Percentiles rank a stretch among this genome's conserved stretches.
Evolutionary conservation across 2,797 vertebrate species (phyloP).

Genomic region (Gephyroberyx darwinii): DNA sequence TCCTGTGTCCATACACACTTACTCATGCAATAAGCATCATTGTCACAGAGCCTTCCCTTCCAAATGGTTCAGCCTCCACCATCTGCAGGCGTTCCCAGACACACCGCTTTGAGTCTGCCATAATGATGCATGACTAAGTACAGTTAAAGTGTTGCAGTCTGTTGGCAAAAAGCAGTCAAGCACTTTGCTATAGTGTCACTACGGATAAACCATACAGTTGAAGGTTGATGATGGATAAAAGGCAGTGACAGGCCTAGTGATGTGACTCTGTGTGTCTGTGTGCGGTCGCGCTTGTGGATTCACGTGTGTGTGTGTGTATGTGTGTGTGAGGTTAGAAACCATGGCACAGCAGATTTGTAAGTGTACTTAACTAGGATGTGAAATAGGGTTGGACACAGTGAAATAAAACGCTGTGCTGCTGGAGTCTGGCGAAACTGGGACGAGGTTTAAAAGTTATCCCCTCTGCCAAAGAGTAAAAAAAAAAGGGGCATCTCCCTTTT

Average conservation of each 20-base stretch:
- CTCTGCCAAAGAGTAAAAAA: conserved; percentile 58
- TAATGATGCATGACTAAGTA: conserved; percentile 85
- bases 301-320: conserved; percentile 56
- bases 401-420: conserved; percentile 77
- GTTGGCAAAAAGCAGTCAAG: conserved; percentile 83
- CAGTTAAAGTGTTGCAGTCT: conserved; percentile 85
- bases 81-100: conserved; percentile 81
- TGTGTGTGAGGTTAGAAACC: conserved; percentile 73
- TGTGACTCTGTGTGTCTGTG: conserved; percentile 59
- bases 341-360: conserved; percentile 78
- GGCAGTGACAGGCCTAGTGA: conserved; percentile 80
- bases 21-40: conserved; percentile 80
- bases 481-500: conserved; percentile 46
- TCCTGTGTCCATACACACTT: conserved; percentile 70
- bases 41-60: conserved; percentile 77
- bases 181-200: conserved; percentile 83
- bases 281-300: conserved; percentile 30
- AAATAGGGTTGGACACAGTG: conserved; percentile 76
- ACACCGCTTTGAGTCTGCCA: conserved; percentile 79
- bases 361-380: conserved; percentile 75
- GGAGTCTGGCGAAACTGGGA: conserved; percentile 77
- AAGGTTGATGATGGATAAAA: conserved; percentile 82
- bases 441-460: conserved; percentile 76
- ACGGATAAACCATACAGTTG: conserved; percentile 80
- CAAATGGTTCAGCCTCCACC: conserved; percentile 78